Conservation (phyloP, 2,113 vertebrate species). For the Narcine bancroftii region DNA sequence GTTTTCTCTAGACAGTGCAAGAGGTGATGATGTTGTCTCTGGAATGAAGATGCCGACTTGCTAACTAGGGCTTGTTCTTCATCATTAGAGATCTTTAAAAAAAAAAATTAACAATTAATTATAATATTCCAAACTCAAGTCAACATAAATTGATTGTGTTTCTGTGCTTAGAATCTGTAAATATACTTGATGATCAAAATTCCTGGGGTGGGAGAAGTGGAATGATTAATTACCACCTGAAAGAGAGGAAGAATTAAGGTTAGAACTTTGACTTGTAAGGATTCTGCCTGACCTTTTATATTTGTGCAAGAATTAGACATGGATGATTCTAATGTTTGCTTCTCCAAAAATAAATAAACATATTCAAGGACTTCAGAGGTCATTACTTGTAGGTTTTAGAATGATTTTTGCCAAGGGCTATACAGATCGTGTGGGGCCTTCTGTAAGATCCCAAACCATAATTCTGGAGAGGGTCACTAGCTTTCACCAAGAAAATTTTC, state of each 20-base stretch:
- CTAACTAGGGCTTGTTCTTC: slow-evolving; percentile 78
- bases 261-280: neutral
- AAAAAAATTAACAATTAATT: slow-evolving; percentile 25
- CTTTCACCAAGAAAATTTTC: neutral
- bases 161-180: neutral
- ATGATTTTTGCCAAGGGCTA: neutral
- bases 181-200: neutral
- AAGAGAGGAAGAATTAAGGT: neutral
- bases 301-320: neutral
- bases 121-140: neutral
- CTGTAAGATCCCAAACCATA: neutral
- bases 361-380: neutral
- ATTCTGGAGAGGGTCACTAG: neutral
- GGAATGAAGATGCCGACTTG: slow-evolving; percentile 73
- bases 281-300: neutral
- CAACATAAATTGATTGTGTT: neutral
- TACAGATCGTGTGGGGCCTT: neutral
- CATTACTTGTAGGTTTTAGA: neutral
- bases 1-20: slow-evolving; percentile 95
- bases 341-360: neutral
- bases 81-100: slow-evolving; percentile 68
- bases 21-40: slow-evolving; percentile 86
- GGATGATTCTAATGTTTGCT: neutral
- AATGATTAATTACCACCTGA: neutral
- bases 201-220: neutral